A percentile compares a stretch with the other conserved stretches of the same genome.
phyloP scores from a whole-genome alignment of 2,113 vertebrate species.

The Hippopotamus amphibius region DNA sequence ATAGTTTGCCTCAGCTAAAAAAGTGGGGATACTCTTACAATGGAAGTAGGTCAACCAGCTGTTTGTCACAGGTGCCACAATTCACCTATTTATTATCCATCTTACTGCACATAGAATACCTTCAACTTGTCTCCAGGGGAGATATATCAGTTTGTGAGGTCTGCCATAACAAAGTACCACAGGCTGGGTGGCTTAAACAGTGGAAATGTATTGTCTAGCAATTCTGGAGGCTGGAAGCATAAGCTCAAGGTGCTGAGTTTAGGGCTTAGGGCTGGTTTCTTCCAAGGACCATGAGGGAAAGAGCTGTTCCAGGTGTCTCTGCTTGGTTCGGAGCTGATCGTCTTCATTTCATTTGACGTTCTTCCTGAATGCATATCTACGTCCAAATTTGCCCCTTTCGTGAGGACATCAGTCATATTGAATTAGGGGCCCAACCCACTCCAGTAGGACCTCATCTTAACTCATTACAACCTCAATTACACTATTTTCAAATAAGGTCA shows the following conservation, averaged over 20 bases:
- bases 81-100: background rate
- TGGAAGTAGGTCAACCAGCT: background rate
- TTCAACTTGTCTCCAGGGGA: background rate
- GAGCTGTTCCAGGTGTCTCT: background rate
- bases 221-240: background rate
- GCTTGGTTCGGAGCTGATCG: background rate
- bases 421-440: background rate
- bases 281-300: background rate
- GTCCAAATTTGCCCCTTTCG: background rate
- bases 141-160: background rate
- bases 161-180: background rate
- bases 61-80: background rate
- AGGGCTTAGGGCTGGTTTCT: background rate
- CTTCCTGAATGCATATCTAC: background rate
- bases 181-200: background rate
- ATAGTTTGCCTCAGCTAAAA: background rate
- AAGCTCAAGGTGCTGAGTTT: background rate
- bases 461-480: background rate
- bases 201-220: background rate
- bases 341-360: background rate
- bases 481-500: background rate
- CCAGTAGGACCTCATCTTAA: background rate
- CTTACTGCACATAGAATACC: background rate
- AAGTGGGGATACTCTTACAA: background rate
- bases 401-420: background rate